Evolutionary conservation across 2,888 invertebrate genomes (phyloP).

Genomic region (Hydraecia micacea): DNA sequence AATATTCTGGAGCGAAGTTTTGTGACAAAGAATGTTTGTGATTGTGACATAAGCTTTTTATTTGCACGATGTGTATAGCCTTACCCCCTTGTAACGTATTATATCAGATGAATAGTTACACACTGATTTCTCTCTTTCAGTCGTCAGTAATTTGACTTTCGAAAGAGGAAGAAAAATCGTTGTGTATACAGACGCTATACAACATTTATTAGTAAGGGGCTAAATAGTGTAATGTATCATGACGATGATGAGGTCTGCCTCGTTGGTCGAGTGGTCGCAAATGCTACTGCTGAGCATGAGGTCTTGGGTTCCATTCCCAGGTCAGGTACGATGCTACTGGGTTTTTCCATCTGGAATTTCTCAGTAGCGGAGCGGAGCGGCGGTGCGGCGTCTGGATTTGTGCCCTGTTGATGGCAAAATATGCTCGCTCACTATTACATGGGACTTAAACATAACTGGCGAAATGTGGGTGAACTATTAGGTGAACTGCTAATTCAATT

Average conservation of each 20-base stretch:
- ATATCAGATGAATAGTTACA: no score
- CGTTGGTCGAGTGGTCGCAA: not conserved
- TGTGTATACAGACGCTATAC: no score
- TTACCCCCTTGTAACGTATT: no score
- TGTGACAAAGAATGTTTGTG: slow-evolving; percentile 28
- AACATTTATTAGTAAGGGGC: no score
- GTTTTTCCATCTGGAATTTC: not conserved
- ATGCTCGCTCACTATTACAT: not conserved
- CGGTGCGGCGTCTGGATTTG: not conserved
- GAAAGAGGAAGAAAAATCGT: no score
- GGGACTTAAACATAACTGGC: not conserved
- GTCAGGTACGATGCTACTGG: not conserved
- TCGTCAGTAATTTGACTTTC: no score
- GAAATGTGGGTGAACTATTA: not conserved
- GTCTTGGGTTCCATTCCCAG: not conserved
- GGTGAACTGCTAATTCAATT: not conserved
- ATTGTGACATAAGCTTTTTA: slow-evolving; percentile 16
- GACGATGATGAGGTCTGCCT: not conserved
- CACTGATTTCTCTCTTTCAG: no score
- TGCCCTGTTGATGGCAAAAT: not conserved
- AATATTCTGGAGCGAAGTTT: slow-evolving; percentile 45
- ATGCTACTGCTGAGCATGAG: not conserved
- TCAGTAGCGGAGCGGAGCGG: not conserved
- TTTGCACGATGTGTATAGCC: not conserved
- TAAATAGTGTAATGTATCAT: not conserved